Evolutionary conservation across 2,113 vertebrate genomes (phyloP).

Genomic region (Podiceps cristatus): DNA sequence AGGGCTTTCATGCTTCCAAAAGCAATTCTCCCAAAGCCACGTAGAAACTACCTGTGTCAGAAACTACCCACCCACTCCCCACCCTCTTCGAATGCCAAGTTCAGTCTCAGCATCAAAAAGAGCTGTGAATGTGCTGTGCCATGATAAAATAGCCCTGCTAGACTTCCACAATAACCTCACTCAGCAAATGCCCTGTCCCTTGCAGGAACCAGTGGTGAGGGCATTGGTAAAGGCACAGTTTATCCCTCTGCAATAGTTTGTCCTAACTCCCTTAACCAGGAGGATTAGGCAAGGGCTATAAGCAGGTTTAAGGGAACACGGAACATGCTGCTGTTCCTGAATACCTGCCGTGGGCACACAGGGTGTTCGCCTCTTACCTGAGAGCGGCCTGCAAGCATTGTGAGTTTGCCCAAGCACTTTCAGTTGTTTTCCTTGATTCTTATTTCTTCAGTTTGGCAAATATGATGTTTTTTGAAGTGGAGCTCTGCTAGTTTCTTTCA

Average conservation of each 20-base stretch:
- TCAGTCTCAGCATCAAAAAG: not conserved
- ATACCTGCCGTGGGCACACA: not conserved
- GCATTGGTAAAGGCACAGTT: not conserved
- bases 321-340: not conserved
- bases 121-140: not conserved
- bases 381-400: not conserved
- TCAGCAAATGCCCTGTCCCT: not conserved
- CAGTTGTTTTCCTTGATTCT: not conserved
- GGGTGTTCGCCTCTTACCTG: not conserved
- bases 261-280: not conserved
- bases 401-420: not conserved
- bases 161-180: not conserved
- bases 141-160: not conserved
- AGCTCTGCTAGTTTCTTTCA: not conserved
- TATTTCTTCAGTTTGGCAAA: not conserved
- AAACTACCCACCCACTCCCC: not conserved
- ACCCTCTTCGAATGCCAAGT: not conserved
- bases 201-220: not conserved
- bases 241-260: not conserved
- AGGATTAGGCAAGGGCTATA: not conserved
- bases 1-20: not conserved
- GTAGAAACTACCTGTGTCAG: not conserved
- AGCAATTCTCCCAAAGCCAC: not conserved
- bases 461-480: not conserved
- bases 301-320: not conserved